phyloP scores from a whole-genome alignment of 2,113 vertebrate species.

The Cyanoliseus patagonus region DNA sequence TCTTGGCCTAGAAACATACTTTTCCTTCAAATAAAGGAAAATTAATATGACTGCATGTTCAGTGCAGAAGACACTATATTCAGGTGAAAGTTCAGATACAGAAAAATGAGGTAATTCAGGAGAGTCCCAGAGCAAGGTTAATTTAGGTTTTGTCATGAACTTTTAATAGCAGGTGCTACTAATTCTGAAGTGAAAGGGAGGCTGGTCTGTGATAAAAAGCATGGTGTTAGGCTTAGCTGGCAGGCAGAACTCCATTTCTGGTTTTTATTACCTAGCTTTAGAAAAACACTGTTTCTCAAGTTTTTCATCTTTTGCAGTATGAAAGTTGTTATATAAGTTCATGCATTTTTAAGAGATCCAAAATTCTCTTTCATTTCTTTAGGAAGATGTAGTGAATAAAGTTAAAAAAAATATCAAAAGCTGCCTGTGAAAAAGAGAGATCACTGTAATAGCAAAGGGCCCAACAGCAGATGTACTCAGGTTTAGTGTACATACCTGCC shows the following conservation, averaged over 20 bases:
- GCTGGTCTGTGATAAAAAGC: neutral
- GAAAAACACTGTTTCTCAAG: neutral
- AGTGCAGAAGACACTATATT: neutral
- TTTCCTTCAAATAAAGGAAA: constrained; percentile 65
- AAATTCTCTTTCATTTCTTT: neutral
- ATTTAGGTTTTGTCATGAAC: neutral
- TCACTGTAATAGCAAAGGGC: neutral
- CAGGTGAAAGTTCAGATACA: constrained; percentile 15
- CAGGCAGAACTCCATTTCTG: neutral
- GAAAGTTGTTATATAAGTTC: neutral
- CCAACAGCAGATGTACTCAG: neutral
- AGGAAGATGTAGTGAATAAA: neutral
- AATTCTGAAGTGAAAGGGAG: neutral
- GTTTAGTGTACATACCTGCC: neutral
- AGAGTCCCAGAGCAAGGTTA: neutral
- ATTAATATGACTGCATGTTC: neutral
- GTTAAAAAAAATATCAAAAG: neutral
- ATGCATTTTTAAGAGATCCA: neutral
- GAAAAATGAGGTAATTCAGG: neutral
- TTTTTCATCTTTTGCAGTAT: neutral
- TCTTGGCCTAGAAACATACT: constrained; percentile 56
- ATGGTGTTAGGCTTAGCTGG: neutral
- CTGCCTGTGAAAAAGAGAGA: neutral
- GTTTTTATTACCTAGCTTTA: neutral
- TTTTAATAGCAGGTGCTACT: neutral